A percentile compares a stretch with the other conserved stretches of the same genome.
Conservation (phyloP, 2,888 invertebrate species). For the Sialis lutaria region DNA sequence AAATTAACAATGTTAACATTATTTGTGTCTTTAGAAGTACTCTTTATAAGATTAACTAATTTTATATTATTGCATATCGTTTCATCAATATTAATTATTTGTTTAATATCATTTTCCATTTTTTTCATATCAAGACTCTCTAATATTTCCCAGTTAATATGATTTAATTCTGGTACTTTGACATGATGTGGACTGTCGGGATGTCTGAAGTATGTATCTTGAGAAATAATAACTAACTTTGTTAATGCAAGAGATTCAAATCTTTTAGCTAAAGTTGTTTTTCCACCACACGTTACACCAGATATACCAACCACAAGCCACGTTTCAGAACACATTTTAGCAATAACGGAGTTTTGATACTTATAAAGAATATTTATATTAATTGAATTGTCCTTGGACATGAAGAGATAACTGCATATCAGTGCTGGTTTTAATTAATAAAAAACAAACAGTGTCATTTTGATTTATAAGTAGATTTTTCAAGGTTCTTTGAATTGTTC, state of each 20-base stretch:
- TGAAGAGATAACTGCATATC: too few species aligned
- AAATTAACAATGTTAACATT: neutral
- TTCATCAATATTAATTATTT: constrained; percentile 19
- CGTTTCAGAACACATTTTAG: neutral
- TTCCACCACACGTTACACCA: constrained; percentile 72
- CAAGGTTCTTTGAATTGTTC: neutral
- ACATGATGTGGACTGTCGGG: constrained; percentile 46
- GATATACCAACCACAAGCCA: constrained; percentile 52
- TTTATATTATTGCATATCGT: constrained; percentile 4
- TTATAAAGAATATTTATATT: too few species aligned
- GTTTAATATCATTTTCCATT: constrained; percentile 42
- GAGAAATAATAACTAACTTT: constrained; percentile 36
- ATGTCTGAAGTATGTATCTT: constrained; percentile 60
- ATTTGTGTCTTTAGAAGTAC: neutral
- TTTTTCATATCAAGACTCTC: constrained; percentile 53
- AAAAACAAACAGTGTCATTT: neutral
- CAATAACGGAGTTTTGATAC: too few species aligned
- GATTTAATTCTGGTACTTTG: constrained; percentile 42
- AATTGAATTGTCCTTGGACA: too few species aligned
- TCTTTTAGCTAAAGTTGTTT: constrained; percentile 49
- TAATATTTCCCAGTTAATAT: constrained; percentile 60
- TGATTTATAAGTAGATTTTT: constrained; percentile 1
- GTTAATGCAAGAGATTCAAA: constrained; percentile 27
- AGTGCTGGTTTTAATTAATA: too few species aligned
- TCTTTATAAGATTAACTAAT: neutral